These are phyloP conservation scores for Xenopus tropicalis DNA, from an alignment of 2,113 vertebrate genomes.

Conservation along the genomic window DNA sequence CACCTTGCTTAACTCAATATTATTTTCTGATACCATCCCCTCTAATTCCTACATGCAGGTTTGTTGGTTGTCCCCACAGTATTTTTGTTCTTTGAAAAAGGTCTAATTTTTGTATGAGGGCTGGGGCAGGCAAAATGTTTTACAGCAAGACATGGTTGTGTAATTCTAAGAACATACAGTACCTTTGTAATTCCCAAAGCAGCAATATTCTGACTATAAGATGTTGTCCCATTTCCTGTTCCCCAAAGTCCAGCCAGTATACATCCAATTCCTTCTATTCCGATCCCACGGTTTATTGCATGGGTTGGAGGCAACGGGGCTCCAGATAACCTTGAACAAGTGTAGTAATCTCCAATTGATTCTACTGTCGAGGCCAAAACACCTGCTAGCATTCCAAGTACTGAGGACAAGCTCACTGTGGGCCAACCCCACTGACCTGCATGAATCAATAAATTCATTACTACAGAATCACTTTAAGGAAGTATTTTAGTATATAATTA, in stretches of 20 bases:
- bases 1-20: too few species aligned
- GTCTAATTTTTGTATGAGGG: too few species aligned
- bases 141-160: too few species aligned
- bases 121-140: too few species aligned
- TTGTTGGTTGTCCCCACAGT: too few species aligned
- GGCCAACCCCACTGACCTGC: slow-evolving; percentile 73
- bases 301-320: slow-evolving; percentile 71
- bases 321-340: slow-evolving; percentile 56
- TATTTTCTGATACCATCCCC: too few species aligned
- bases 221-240: slow-evolving; percentile 73
- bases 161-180: not conserved
- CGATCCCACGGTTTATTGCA: slow-evolving; percentile 71
- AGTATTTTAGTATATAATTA: too few species aligned
- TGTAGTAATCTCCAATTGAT: slow-evolving; percentile 67
- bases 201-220: slow-evolving; percentile 76
- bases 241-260: slow-evolving; percentile 71
- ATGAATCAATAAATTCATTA: slow-evolving; percentile 8
- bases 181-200: slow-evolving; percentile 76
- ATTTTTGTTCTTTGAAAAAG: too few species aligned
- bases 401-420: slow-evolving; percentile 68
- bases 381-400: slow-evolving; percentile 71
- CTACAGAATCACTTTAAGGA: too few species aligned
- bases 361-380: slow-evolving; percentile 73
- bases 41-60: too few species aligned
- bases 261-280: slow-evolving; percentile 71